Evolutionary conservation across 2,888 invertebrate genomes (phyloP).

Genomic region (Xestia sexstrigata): DNA sequence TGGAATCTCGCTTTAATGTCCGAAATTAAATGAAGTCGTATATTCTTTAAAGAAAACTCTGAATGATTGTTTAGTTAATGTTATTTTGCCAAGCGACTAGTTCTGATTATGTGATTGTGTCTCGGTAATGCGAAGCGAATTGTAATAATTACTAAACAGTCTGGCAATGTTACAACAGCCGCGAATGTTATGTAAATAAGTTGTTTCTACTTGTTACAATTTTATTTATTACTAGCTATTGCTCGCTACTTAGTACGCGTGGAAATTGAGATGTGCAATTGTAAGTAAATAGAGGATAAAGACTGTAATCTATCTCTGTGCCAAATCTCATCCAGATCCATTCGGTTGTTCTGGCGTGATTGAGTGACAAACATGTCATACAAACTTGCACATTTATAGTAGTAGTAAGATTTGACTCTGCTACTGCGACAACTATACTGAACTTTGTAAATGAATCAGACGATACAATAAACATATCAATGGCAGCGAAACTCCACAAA

Average conservation of each 20-base stretch:
- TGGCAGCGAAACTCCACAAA: neutral
- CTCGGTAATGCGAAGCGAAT: constrained; percentile 40
- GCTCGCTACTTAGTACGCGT: no score
- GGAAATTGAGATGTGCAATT: no score
- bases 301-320: no score
- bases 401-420: neutral
- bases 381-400: neutral
- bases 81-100: constrained; percentile 34
- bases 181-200: constrained; percentile 29
- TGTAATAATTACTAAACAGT: constrained; percentile 8
- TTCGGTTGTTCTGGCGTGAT: no score
- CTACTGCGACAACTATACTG: constrained; percentile 8
- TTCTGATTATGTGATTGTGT: constrained; percentile 16
- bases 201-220: neutral
- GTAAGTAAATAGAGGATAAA: no score
- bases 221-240: no score
- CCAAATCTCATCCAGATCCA: no score
- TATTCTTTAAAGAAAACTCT: neutral
- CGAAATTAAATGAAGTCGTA: neutral
- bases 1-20: neutral
- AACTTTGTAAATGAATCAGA: neutral
- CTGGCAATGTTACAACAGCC: constrained; percentile 1
- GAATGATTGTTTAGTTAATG: neutral
- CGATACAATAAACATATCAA: neutral
- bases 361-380: no score